Evolutionary conservation across 1,140 invertebrate species (phyloP).

Genomic region (Liolophura sinensis): DNA sequence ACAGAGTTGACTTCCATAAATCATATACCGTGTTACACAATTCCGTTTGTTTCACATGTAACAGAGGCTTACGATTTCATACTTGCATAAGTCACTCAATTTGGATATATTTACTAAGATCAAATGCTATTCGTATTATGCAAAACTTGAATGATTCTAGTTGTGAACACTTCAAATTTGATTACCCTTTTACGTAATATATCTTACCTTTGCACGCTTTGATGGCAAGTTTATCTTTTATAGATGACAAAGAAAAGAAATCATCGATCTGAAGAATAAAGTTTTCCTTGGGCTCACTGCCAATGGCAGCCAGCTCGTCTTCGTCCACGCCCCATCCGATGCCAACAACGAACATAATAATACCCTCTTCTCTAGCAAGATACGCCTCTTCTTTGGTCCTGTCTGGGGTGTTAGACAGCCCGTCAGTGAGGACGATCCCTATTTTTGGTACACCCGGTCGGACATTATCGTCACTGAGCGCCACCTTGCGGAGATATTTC

Average conservation of each 20-base stretch:
- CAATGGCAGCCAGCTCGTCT: constrained; percentile 21
- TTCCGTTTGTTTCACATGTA: too few relatives aligned
- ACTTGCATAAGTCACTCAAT: too few relatives aligned
- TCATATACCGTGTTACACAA: too few relatives aligned
- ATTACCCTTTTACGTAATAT: too few relatives aligned
- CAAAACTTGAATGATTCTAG: too few relatives aligned
- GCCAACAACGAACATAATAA: constrained; percentile 45
- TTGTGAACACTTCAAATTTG: too few relatives aligned
- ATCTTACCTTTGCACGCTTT: constrained; percentile 14
- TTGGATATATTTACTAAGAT: too few relatives aligned
- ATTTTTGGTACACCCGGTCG: constrained; percentile 42
- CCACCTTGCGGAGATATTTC: constrained; percentile 29
- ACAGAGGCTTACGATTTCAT: too few relatives aligned
- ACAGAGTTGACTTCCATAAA: too few relatives aligned
- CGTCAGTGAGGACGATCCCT: constrained; percentile 43
- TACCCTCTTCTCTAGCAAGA: constrained; percentile 28
- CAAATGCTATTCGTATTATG: too few relatives aligned
- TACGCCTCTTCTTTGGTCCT: constrained; percentile 27
- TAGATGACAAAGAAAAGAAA: constrained; percentile 13
- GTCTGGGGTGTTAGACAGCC: constrained; percentile 30
- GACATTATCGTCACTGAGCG: constrained; percentile 24
- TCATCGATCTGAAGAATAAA: constrained; percentile 11
- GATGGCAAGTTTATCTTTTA: constrained; percentile 9
- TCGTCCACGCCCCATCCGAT: constrained; percentile 36
- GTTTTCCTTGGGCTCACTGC: constrained; percentile 7